Base-by-base conservation (phyloP, 2,797 vertebrate species). In the Spatula versicolor region DNA sequence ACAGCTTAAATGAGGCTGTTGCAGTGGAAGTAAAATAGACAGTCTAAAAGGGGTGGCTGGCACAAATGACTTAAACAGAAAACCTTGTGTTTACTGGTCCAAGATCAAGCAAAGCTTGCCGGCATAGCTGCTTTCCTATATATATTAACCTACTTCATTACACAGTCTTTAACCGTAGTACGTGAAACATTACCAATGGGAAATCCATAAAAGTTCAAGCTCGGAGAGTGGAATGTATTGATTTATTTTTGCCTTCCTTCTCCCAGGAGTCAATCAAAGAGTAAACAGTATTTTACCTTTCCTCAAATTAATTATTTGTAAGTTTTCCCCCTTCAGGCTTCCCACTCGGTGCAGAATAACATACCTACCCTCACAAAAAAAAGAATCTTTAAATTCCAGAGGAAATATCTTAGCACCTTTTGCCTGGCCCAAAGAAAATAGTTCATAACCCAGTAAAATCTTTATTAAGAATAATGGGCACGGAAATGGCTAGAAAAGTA, bases 401-500 rank as follows among this genome's bases (percentile, higher is more conserved):
- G 93, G 92, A 96, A 97, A 95, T 74, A 93, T 75, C 88, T 96
- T 95, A 97, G 94, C 92, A 96, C 81, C 54, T 96, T 93, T 94
- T 63, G n/a, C 90, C 81, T 91, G 75, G 87, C 93, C 95, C 96
- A 97, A 96, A 94, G 92, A 94, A 98, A 98, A 98, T 88, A 97
- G 95, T 84, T 91, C 85, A 46, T 87, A 96, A 96, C 77, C 91
- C 82, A 97, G 88, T 96, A 97, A 98, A 97, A 91, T 96, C 92
- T 97, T 97, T 96, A 97, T 96, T 96, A 97, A 97, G 96, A 96
- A 95, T 94, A 97, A 97, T 96, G 93, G 92, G 94, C 79, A 93
- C 88, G 93, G 93, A 88, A 97, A 98, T 94, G 72, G 52, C 92
- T 97, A 97, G 96, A 96, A 97, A 97, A 96, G 90, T 87, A 88